Base-by-base conservation (phyloP, 2,797 vertebrate genomes). In the Sphaeramia orbicularis region DNA sequence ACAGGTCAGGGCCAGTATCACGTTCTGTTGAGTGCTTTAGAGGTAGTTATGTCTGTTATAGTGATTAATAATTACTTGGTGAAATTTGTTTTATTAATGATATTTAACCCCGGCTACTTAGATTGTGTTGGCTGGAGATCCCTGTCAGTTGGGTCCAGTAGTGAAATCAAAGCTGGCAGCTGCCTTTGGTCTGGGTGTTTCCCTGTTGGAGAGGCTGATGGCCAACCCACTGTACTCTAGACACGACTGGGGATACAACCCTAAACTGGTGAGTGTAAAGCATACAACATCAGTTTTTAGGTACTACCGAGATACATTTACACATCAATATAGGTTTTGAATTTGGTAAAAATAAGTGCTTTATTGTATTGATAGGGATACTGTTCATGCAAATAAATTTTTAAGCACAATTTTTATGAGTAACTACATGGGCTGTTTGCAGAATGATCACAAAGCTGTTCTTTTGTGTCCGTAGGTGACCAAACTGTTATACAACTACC, bases 401-500 rank as follows among this genome's bases (percentile, higher is more conserved):
- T 7, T 7, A 19, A 4, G 0, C 1, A 36, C 35, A 55, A 1
- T 44, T 30, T 24, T 1, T 1, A 4, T 37, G 0, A 58, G n/a
- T 37, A 42, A 2, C 1, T 45, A 10, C 5, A 1, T 69, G 41
- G 1, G 24, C 14, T 19, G 5, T 38, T 12, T 65, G 21, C 4
- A 27, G 19, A 5, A 47, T 18, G 4, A 48, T 51, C 14, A 13
- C 30, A 1, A 15, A 58, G 21, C 4, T 41, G 19, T 10, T 57
- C 49, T 32, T 18, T 47, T 13, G 36, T 24, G 27, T 47, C 21
- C 40, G 49, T 85, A 99, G 97, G 95, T 98, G 65, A 99, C 97
- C 0, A 99, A 99, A 74, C 94, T 99, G 1, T 82, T 96, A 21
- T 97, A 96, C 89, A 99, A 98, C 91, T 99, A 99, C 90, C 92